phyloP scores from a whole-genome alignment of 2,113 vertebrate genomes.

The Lampris megalopsis region DNA sequence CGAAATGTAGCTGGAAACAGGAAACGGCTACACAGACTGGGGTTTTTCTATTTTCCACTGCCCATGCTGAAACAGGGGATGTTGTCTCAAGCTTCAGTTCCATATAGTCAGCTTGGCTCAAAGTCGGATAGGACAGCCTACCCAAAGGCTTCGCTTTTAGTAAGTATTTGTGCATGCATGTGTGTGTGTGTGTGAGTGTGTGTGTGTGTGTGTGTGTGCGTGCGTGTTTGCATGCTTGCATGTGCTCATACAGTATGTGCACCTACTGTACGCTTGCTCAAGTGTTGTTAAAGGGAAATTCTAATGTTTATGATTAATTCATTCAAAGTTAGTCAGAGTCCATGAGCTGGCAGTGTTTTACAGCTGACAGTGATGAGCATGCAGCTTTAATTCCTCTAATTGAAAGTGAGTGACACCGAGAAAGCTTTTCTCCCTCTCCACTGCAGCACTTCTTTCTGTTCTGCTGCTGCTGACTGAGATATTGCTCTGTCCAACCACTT shows the following conservation, averaged over 20 bases:
- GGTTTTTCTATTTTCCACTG: constrained; percentile 55
- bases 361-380: neutral
- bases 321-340: neutral
- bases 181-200: neutral
- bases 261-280: neutral
- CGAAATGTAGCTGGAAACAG: constrained; percentile 37
- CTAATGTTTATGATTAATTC: neutral
- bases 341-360: neutral
- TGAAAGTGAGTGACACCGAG: constrained; percentile 51
- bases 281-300: neutral
- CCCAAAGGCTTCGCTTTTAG: constrained; percentile 17
- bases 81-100: constrained; percentile 39
- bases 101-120: constrained; percentile 38
- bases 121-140: neutral
- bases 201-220: neutral
- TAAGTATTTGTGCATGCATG: constrained; percentile 6
- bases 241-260: neutral
- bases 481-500: constrained; percentile 66
- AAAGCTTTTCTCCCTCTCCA: constrained; percentile 20
- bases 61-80: constrained; percentile 21
- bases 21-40: constrained; percentile 46
- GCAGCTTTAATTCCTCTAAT: constrained; percentile 49
- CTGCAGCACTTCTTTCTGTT: constrained; percentile 31
- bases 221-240: neutral
- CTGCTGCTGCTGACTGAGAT: constrained; percentile 58